Evolutionary conservation across 2,797 vertebrate genomes (phyloP), one percentile per base, ranked within the genome.

Genomic region (Diplodus puntazzo): DNA sequence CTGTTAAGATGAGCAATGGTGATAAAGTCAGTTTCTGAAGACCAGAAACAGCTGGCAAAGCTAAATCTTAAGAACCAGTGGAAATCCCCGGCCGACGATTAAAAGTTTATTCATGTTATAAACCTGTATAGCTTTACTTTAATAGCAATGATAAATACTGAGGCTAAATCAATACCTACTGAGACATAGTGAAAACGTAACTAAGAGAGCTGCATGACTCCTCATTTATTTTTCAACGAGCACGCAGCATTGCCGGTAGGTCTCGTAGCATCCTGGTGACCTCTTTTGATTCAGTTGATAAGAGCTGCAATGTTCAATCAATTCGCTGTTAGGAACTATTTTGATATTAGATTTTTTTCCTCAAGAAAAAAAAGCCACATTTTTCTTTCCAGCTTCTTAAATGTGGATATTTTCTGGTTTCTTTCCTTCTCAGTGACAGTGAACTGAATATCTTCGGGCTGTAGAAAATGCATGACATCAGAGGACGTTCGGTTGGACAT

Each of bases 201-300:
- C 39, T 21, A 63, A 18, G 18, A 20, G n/a, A 23, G 5, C 21
- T 54, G 34, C n/a, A 43, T 27, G 52, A 43, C 63, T 11, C 16
- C 49, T 48, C 14, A 34, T 49, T 50, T 64, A 42, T 50, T 46
- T 57, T 4, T 18, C 1, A 54, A 20, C 13, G 57, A 2, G 16
- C 39, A 39, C 9, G 27, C 3, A 45, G 21, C 39, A 48, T 10
- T 42, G 48, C 30, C 18, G 42, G 2, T 45, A 43, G 42, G 13
- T n/a, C 21, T 59, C 12, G 34, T 34, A 34, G 25, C 0, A 5
- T 50, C 30, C 8, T 27, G 18, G 11, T 53, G 55, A 65, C 12
- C 30, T 62, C 13, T 63, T 42, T 70, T 54, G 27, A 73, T 17
- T 70, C 12, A 42, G 39, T 39, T 39, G 10, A 39, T 39, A 39